Percentiles rank a stretch among this genome's conserved stretches.
phyloP scores from a whole-genome alignment of 2,888 invertebrate species.

The Fragum sueziense region DNA sequence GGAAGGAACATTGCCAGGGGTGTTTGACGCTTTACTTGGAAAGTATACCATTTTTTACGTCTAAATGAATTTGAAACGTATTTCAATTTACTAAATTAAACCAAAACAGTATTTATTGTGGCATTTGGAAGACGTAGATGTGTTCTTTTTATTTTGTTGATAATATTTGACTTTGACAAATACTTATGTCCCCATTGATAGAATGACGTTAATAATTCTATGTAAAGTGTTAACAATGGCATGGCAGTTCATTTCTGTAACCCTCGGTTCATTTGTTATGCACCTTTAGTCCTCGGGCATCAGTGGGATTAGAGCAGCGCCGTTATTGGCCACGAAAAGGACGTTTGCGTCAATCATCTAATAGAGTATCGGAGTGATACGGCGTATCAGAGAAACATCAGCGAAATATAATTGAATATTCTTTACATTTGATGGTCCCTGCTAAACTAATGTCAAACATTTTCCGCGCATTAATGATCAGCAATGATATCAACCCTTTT shows the following conservation, averaged over 20 bases:
- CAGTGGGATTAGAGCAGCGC: constrained; percentile 46
- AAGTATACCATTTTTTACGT: too few relatives aligned
- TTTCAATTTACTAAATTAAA: too few relatives aligned
- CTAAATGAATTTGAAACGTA: too few relatives aligned
- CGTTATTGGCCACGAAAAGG: constrained; percentile 48
- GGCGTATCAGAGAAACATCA: constrained; percentile 54
- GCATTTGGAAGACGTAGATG: too few relatives aligned
- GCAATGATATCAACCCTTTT: constrained; percentile 25
- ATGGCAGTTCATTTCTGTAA: constrained; percentile 49
- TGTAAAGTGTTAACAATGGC: constrained; percentile 32
- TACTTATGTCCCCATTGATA: too few relatives aligned
- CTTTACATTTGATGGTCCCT: constrained; percentile 58
- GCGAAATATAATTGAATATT: constrained; percentile 62
- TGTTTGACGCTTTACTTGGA: constrained; percentile 37
- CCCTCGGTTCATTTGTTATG: constrained; percentile 58
- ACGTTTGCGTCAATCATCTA: constrained; percentile 54
- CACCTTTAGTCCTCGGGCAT: constrained; percentile 57
- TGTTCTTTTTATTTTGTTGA: too few relatives aligned
- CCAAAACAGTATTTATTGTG: too few relatives aligned
- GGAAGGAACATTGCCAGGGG: constrained; percentile 52
- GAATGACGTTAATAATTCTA: not conserved
- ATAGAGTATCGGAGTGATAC: constrained; percentile 50
- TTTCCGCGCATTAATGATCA: constrained; percentile 45
- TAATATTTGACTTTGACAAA: too few relatives aligned
- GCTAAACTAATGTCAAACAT: constrained; percentile 62